These are phyloP conservation scores for Myotis davidii DNA, from an alignment of 2,113 vertebrate species.

Conservation along the genomic window DNA sequence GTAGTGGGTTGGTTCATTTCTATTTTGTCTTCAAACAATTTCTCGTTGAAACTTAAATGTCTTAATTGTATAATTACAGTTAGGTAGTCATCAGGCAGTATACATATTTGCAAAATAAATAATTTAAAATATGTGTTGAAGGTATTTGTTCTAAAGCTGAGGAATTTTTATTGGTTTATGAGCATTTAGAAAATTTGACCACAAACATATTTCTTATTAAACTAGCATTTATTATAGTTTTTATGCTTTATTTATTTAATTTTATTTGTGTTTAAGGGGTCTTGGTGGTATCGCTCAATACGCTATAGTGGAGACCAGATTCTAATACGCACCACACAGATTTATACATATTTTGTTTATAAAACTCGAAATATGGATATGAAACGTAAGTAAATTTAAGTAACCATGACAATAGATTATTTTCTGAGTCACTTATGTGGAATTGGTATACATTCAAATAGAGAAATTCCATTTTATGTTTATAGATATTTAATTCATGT, in stretches of 20 bases:
- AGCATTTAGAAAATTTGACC: slow-evolving; percentile 56
- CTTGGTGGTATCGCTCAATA: slow-evolving; percentile 99
- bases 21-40: slow-evolving; percentile 50
- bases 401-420: not conserved
- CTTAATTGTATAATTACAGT: not conserved
- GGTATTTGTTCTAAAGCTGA: slow-evolving; percentile 21
- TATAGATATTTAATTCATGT: not conserved
- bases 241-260: slow-evolving; percentile 36
- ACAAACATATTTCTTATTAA: not conserved
- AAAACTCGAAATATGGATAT: slow-evolving; percentile 99
- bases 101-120: slow-evolving; percentile 51
- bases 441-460: not conserved
- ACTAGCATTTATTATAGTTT: slow-evolving; percentile 35
- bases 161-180: slow-evolving; percentile 32
- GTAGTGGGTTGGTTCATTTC: not conserved
- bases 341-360: slow-evolving; percentile 99
- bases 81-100: not conserved
- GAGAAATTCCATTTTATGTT: slow-evolving; percentile 41
- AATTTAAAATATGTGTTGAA: slow-evolving; percentile 10
- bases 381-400: slow-evolving; percentile 92
- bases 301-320: slow-evolving; percentile 99
- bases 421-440: slow-evolving; percentile 49
- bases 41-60: slow-evolving; percentile 31
- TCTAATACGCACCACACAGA: slow-evolving; percentile 98
- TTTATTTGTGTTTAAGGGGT: slow-evolving; percentile 88